These are phyloP conservation scores for Dicyrtomina minuta DNA, from an alignment of 2,888 invertebrate genomes.

Conservation along the genomic window DNA sequence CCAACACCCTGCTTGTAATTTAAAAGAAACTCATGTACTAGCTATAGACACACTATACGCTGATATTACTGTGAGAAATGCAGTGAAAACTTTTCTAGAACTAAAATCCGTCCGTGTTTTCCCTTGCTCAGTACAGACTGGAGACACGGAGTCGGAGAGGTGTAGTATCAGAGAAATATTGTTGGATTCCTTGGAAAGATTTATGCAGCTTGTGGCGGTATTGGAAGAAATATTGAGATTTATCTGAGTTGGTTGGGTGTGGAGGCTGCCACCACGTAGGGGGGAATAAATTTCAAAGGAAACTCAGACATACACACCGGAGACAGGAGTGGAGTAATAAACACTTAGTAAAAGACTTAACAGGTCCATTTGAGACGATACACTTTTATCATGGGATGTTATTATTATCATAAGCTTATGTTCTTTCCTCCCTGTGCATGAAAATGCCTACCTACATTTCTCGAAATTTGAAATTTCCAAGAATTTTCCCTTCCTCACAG, in stretches of 20 bases:
- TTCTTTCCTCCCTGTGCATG: background rate
- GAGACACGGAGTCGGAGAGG: background rate
- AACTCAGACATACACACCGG: constrained; percentile 14
- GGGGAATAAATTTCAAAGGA: constrained; percentile 20
- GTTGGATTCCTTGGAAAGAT: constrained; percentile 22
- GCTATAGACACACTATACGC: no score
- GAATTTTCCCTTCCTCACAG: constrained; percentile 23
- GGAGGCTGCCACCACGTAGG: constrained; percentile 19
- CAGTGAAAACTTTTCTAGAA: no score
- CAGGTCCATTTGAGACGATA: constrained; percentile 15
- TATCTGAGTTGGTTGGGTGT: constrained; percentile 35
- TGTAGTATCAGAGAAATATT: constrained; percentile 1
- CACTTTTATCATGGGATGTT: constrained; percentile 20
- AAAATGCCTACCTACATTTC: background rate
- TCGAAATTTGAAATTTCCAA: no score
- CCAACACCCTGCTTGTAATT: no score
- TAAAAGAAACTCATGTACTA: no score
- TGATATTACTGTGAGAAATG: no score
- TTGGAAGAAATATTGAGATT: constrained; percentile 43
- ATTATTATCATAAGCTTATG: constrained; percentile 7
- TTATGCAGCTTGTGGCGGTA: constrained; percentile 28
- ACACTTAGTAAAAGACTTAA: constrained; percentile 36
- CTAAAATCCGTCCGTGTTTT: no score
- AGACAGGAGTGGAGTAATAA: constrained; percentile 29
- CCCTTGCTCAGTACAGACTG: no score